Evolutionary conservation across 2,888 invertebrate species (phyloP), one percentile per base, ranked within the genome.

Genomic region (Volucella bombylans): DNA sequence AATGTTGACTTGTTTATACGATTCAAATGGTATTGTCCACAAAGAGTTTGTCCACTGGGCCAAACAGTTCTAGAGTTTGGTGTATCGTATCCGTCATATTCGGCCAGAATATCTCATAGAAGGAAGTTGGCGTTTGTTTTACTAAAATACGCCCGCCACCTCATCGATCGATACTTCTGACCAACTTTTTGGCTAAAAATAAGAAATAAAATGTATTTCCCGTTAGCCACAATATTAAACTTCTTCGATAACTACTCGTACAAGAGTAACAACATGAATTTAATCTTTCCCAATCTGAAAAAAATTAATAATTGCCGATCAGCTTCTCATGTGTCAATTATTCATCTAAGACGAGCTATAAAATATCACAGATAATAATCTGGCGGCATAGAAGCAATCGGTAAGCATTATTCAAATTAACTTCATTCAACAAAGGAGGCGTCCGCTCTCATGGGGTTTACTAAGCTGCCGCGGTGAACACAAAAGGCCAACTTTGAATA

Each of bases 331-430:
- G 71, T 72, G 81, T 59, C 72, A 85, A 85, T 85, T 77, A 67
- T 72, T 81, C 81, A 81, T 85, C 59, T 81, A 18, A 50, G 81
- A 85, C 77, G 65, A 77, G 76, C 62, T 50, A 54, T 74, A 65
- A 85, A 80, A 76, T 83, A 76, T 80, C 76, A 47, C 43, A 72
- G 85, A 85, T 85, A 81, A 62, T 77, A 76, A 85, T 85, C 85
- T 49, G 72, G 68, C 81, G 72, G 81, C 77, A 71, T 47, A 81
- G 65, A 52, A 81, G 76, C 71, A 65, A 57, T 71, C 50, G 49
- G 31, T 45, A 74, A 69, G 71, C 76, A 81, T 85, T 85, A 85
- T 81, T 85, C 80, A 85, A 85, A 85, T 76, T 39, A 77, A 55
- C 65, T 43, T 72, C 49, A 11, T 54, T 31, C 3, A 85, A 77